Evolutionary conservation across 2,113 vertebrate genomes (phyloP), one percentile per base, ranked within the genome.

Genomic region (Neogobius melanostomus): DNA sequence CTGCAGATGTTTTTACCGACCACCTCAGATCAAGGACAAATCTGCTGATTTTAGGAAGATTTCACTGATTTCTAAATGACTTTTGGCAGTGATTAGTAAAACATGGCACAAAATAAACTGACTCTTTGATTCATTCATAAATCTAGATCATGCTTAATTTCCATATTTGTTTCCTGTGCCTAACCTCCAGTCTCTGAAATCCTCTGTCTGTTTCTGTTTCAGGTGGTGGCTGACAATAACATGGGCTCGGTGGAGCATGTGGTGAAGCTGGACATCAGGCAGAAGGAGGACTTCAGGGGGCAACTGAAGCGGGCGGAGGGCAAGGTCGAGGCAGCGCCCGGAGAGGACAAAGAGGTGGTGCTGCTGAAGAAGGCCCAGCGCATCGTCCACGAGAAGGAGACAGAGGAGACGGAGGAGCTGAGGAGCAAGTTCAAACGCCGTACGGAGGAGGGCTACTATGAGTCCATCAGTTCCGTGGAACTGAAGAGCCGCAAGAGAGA

Each of bases 361-460:
- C 98, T 90, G 70, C 88, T 99, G 9, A 99, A 95, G 85, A 97
- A 95, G 81, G 85, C 95, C 28, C 97, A 98, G 74, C 95, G 95
- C 83, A 93, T 98, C 5, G 91, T 93, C 15, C 98, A 95, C 0
- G 95, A 95, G 75, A 98, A 98, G 79, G 72, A 94, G 14, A 89
- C 93, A 0, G 98, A 99, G 81, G 97, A 99, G 84, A 94, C 97
- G 0, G 97, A 97, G 74, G 98, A 99, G 82, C 91, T 99, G 47
- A 95, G 94, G 49, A 94, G 95, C 81, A 99, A 99, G 88, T 99
- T 99, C 88, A 99, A 99, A 64, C 96, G 98, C 77, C 94, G 98
- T 56, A 98, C 96, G 0, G 96, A 99, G 81, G 98, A 99, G 74
- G 98, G 98, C 0, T 99, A 99, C 72, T 99, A 96, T 1, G 98